phyloP scores from a whole-genome alignment of 2,113 vertebrate species.

The Pristiophorus japonicus region DNA sequence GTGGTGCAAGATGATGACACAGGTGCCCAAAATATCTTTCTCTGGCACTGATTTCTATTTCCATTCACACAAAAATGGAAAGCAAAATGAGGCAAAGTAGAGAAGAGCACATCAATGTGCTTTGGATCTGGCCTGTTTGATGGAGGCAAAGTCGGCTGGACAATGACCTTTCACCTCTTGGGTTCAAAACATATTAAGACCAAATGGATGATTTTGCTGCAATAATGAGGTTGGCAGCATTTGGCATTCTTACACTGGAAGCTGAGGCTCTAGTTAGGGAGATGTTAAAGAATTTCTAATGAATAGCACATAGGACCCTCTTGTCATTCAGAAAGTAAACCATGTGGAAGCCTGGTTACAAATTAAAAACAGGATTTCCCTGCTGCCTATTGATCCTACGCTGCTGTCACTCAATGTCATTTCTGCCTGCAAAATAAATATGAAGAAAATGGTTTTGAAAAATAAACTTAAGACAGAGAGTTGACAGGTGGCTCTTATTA shows the following conservation, averaged over 20 bases:
- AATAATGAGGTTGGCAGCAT: not conserved
- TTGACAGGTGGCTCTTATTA: conserved; percentile 25
- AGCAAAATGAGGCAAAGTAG: not conserved
- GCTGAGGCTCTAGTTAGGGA: not conserved
- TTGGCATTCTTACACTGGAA: not conserved
- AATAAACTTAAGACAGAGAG: conserved; percentile 1
- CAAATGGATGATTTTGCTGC: not conserved
- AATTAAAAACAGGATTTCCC: not conserved
- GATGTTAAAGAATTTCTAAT: not conserved
- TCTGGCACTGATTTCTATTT: not conserved
- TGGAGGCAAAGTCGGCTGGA: not conserved
- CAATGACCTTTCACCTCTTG: not conserved
- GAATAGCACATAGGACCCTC: not conserved
- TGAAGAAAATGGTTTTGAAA: conserved; percentile 21
- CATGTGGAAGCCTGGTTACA: not conserved
- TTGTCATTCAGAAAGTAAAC: not conserved
- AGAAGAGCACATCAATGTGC: not conserved
- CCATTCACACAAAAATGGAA: not conserved
- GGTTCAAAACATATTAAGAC: not conserved
- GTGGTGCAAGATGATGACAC: not conserved
- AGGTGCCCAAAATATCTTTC: not conserved
- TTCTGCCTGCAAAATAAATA: conserved; percentile 2
- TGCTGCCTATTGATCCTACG: not conserved
- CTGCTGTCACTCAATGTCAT: not conserved
- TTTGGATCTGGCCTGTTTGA: not conserved